Conservation (phyloP, 2,888 invertebrate species). For the Noctua comes region DNA sequence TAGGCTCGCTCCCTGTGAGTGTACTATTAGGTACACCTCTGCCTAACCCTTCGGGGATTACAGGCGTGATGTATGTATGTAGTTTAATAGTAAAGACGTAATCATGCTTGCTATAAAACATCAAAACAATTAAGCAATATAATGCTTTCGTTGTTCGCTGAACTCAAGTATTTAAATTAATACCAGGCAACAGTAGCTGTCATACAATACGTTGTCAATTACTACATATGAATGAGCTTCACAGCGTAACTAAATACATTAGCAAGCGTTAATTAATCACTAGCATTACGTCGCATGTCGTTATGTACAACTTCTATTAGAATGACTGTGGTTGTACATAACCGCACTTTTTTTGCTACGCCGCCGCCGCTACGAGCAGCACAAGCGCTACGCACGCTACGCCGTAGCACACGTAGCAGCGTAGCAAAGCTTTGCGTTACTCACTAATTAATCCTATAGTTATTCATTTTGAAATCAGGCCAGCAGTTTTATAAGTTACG, state of each 20-base stretch:
- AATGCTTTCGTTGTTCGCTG: neutral
- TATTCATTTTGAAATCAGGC: slow-evolving; percentile 50
- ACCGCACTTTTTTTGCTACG: slow-evolving; percentile 22
- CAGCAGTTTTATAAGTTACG: slow-evolving; percentile 39
- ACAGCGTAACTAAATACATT: slow-evolving; percentile 36
- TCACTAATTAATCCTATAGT: slow-evolving; percentile 59
- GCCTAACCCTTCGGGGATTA: too few relatives aligned
- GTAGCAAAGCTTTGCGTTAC: slow-evolving; percentile 51
- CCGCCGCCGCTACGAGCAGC: slow-evolving; percentile 27
- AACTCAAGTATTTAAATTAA: slow-evolving; percentile 2
- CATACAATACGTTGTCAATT: slow-evolving; percentile 18
- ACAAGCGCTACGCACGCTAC: slow-evolving; percentile 52
- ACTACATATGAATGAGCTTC: slow-evolving; percentile 20
- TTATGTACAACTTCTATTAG: slow-evolving; percentile 24
- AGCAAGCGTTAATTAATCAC: slow-evolving; percentile 42
- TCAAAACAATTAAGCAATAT: neutral
- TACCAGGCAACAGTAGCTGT: neutral
- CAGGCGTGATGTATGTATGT: too few relatives aligned
- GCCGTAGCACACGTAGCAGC: slow-evolving; percentile 52
- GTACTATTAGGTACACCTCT: too few relatives aligned
- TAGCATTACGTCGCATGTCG: slow-evolving; percentile 19
- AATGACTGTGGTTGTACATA: slow-evolving; percentile 23
- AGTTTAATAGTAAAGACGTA: neutral
- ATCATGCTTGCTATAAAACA: neutral
- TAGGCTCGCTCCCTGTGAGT: too few relatives aligned